Evolutionary conservation across 2,797 vertebrate genomes (phyloP).

Genomic region (Urosaurus nigricauda): DNA sequence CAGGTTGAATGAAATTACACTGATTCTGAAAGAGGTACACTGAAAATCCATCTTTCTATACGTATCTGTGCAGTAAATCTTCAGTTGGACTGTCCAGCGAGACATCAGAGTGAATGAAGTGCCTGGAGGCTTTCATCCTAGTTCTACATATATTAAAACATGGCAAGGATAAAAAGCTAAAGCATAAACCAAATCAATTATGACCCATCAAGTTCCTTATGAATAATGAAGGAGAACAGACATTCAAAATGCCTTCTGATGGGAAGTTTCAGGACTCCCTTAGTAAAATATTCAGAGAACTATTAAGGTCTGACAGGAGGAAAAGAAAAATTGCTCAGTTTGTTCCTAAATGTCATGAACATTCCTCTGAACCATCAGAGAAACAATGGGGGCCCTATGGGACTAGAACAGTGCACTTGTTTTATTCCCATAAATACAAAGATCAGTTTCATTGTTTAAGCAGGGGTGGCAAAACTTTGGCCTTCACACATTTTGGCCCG

Average conservation of each 20-base stretch:
- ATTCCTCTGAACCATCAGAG: slow-evolving; percentile 48
- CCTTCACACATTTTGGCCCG: neutral
- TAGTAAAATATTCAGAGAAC: slow-evolving; percentile 43
- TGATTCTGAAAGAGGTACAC: neutral
- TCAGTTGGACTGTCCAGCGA: neutral
- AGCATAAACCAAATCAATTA: neutral
- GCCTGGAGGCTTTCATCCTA: neutral
- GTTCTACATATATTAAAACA: slow-evolving; percentile 41
- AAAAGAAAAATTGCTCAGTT: slow-evolving; percentile 44
- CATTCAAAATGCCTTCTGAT: slow-evolving; percentile 2
- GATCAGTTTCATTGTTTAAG: slow-evolving; percentile 61
- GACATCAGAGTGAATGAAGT: slow-evolving; percentile 8
- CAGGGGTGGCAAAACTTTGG: neutral
- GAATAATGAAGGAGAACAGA: slow-evolving; percentile 56
- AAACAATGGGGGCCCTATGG: slow-evolving; percentile 57
- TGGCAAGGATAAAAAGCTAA: slow-evolving; percentile 53
- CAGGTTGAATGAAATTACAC: neutral
- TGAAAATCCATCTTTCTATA: neutral
- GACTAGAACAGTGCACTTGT: slow-evolving; percentile 57
- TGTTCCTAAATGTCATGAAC: slow-evolving; percentile 63
- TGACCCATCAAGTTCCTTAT: slow-evolving; percentile 44
- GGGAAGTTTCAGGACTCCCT: slow-evolving; percentile 26
- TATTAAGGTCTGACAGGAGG: slow-evolving; percentile 41
- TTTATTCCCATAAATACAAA: slow-evolving; percentile 62
- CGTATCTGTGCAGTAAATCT: neutral